phyloP scores from a whole-genome alignment of 2,113 vertebrate genomes.

The Phoenicopterus ruber region DNA sequence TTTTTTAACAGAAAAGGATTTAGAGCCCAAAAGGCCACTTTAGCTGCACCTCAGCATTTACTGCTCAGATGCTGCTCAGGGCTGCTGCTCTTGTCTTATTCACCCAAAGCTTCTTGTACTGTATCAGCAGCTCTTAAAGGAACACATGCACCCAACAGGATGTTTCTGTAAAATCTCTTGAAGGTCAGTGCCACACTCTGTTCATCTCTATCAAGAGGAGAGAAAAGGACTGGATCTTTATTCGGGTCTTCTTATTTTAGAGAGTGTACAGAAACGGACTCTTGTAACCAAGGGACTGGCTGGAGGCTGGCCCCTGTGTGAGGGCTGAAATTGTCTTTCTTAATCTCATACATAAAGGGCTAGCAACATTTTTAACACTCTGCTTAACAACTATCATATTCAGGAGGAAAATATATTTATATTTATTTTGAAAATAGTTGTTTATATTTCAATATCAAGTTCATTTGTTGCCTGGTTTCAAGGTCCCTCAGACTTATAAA shows the following conservation, averaged over 20 bases:
- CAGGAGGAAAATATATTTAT: not conserved
- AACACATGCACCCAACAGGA: not conserved
- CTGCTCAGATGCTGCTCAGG: not conserved
- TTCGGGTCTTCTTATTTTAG: not conserved
- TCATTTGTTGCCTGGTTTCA: not conserved
- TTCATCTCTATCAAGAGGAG: not conserved
- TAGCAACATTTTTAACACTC: not conserved
- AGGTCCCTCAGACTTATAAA: not conserved
- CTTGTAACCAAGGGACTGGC: accelerated
- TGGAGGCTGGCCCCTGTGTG: not conserved
- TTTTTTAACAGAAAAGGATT: not conserved
- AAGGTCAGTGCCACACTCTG: not conserved
- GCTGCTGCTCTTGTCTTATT: not conserved
- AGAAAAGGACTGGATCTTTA: not conserved
- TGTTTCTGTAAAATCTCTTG: not conserved
- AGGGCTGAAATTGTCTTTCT: not conserved
- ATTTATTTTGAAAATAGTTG: not conserved
- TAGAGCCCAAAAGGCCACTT: not conserved
- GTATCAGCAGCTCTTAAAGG: not conserved
- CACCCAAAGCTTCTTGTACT: not conserved
- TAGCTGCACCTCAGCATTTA: not conserved
- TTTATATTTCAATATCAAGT: not conserved
- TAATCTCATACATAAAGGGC: not conserved
- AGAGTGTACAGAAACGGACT: not conserved
- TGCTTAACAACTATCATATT: not conserved